Evolutionary conservation across 2,888 invertebrate species (phyloP).

Genomic region (Dryococelus australis): DNA sequence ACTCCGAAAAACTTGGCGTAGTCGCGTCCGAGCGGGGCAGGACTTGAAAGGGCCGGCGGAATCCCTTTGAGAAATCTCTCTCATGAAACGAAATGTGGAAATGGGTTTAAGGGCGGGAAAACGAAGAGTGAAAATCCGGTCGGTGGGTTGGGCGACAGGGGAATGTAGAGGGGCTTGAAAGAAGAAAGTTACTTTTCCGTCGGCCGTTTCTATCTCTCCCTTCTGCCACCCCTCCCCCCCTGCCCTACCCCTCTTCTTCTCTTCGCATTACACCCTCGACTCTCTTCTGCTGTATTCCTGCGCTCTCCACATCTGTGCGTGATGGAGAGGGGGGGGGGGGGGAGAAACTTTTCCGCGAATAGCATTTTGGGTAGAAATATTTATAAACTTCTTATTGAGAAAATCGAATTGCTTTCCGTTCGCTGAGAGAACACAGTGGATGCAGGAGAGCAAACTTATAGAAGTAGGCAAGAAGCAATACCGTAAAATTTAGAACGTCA

Average conservation of each 20-base stretch:
- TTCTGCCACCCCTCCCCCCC: background rate
- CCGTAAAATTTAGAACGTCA: slow-evolving; percentile 1
- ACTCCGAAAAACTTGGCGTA: background rate
- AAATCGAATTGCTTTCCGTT: slow-evolving; percentile 11
- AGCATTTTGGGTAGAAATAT: slow-evolving; percentile 6
- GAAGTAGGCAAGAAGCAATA: background rate
- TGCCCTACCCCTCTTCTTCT: background rate
- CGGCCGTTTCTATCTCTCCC: background rate
- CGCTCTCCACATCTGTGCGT: background rate
- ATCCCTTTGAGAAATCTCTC: slow-evolving; percentile 8
- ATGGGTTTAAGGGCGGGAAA: slow-evolving; percentile 16
- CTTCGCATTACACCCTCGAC: no score
- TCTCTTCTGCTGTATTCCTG: background rate
- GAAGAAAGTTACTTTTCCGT: background rate
- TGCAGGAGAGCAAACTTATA: background rate
- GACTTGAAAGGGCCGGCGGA: background rate
- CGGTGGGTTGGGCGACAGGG: background rate
- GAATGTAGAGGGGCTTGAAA: background rate
- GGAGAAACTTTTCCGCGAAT: background rate
- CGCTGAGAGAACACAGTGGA: background rate
- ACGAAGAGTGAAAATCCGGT: slow-evolving; percentile 4
- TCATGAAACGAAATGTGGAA: slow-evolving; percentile 16
- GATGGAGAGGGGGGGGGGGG: no score
- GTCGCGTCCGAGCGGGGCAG: background rate
- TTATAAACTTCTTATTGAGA: background rate